Base-by-base conservation (phyloP, 2,888 invertebrate genomes). In the Stictocephala bisonia region DNA sequence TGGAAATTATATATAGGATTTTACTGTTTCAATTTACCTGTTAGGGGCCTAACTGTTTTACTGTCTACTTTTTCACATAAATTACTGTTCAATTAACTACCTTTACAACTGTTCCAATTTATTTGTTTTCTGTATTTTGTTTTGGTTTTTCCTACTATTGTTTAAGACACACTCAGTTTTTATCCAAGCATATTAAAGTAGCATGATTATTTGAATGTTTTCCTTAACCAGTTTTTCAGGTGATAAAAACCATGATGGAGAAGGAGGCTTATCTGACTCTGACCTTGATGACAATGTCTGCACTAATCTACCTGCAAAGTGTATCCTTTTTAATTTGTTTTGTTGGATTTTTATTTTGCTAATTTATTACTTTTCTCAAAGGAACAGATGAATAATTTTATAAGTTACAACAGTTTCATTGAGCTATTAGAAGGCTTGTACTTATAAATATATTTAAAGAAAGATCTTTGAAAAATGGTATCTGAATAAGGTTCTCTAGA, bases 311-410 rank as follows among this genome's bases (percentile, higher is more conserved):
- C 2, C 58, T 58, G 58, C 58, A n/a, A 58, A 58, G 58, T 58
- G 58, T 58, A 58, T 58, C 58, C 58, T 58, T 58, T 53, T 26
- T 58, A 58, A 26, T n/a, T n/a, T 58, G 27, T 58, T 58, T 58
- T 58, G 58, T 58, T 58, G n/a, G n/a, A 9, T 9, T 9, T 50
- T 50, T 50, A n/a, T n/a, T 15, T 50, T 50, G n/a, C 50, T 15
- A 50, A n/a, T 35, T 9, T 9, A 11, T 35, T 9, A 35, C 35
- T n/a, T n/a, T n/a, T n/a, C n/a, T n/a, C n/a, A n/a, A n/a, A n/a
- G n/a, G n/a, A n/a, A n/a, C n/a, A n/a, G n/a, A n/a, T n/a, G n/a
- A n/a, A n/a, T n/a, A n/a, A n/a, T n/a, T n/a, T n/a, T n/a, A n/a
- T n/a, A n/a, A n/a, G n/a, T n/a, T n/a, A n/a, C n/a, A n/a, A n/a